Evolutionary conservation across 2,888 invertebrate genomes (phyloP), one percentile per base, ranked within the genome.

Genomic region (Drosophila nr. perissopoda): DNA sequence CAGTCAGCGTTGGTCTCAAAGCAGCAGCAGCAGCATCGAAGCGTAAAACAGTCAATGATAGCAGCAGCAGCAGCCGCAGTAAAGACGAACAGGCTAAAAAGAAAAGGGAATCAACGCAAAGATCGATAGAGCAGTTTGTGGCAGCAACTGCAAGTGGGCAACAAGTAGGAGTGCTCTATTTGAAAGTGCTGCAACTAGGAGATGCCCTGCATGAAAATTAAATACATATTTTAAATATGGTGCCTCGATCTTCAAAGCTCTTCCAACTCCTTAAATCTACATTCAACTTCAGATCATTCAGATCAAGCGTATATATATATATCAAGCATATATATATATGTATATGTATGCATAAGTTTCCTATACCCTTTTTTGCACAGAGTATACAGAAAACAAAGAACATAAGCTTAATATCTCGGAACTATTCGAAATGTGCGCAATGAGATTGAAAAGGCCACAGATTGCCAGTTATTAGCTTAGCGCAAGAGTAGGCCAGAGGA

Each of bases 61-160:
- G 73, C 80, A 75, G 67, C 25, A 48, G 45, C 34, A 53, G 16
- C 27, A n/a, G 69, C 69, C 75, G 69, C 49, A 51, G 45, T 34
- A 40, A 53, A 51, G 57, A 25, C 42, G 31, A 36, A 61, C 8
- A 5, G 40, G 51, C 36, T 48, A 33, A 40, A 59, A 64, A 25
- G 31, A 34, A 61, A 63, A 52, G 57, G 56, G 56, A 57, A 73
- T 70, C 75, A 69, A 63, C 59, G 69, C 69, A 68, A 66, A 68
- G 74, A 87, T 87, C 86, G 81, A 88, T 87, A 88, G 88, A 88
- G 82, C 38, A 75, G 78, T 67, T 67, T 71, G 65, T 56, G 45
- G 66, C 54, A 63, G 38, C 36, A 60, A 45, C 40, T 38, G 51
- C 56, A 54, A 40, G 21, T 29, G 21, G 40, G 36, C 45, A 61